These are phyloP conservation scores for Octodon degus DNA, from an alignment of 2,113 vertebrate genomes.

Conservation along the genomic window DNA sequence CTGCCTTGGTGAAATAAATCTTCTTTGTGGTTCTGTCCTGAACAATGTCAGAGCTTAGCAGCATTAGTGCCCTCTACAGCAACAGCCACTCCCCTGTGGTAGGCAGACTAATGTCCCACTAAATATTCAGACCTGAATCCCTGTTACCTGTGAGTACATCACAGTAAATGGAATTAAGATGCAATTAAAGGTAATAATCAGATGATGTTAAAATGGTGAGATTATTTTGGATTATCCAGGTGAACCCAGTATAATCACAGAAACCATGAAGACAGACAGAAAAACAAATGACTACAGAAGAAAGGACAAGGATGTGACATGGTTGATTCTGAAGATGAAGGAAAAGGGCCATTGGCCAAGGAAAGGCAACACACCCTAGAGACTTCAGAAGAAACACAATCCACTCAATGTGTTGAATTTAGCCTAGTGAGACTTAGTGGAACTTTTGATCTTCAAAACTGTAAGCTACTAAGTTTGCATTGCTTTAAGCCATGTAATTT, in stretches of 20 bases:
- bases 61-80: not conserved
- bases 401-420: not conserved
- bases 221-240: not conserved
- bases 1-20: not conserved
- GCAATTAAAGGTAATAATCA: constrained; percentile 33
- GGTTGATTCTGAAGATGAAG: not conserved
- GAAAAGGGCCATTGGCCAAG: not conserved
- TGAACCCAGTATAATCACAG: not conserved
- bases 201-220: not conserved
- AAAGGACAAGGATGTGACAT: not conserved
- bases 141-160: not conserved
- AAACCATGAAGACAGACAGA: not conserved
- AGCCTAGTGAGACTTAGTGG: not conserved
- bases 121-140: not conserved
- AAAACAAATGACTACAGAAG: not conserved
- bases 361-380: not conserved
- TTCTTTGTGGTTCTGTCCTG: not conserved
- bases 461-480: not conserved
- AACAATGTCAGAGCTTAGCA: not conserved
- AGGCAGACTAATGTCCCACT: not conserved
- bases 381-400: not conserved
- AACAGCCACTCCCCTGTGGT: not conserved
- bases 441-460: not conserved
- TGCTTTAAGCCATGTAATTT: not conserved
- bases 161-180: not conserved